Evolutionary conservation across 2,113 vertebrate species (phyloP), one percentile per base, ranked within the genome.

Genomic region (Malurus alboscapulatus): DNA sequence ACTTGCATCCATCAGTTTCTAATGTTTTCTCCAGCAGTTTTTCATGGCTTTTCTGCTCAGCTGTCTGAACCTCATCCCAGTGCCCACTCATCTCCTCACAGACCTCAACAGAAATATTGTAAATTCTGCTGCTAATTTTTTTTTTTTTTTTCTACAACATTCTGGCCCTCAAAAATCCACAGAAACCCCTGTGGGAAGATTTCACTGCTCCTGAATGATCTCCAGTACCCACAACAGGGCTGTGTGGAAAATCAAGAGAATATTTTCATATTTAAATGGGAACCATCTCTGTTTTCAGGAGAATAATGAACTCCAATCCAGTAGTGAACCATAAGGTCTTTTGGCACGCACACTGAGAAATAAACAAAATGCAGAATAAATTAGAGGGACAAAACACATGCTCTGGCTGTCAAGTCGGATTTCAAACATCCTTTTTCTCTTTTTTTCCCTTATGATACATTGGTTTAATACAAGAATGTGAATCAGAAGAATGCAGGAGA

Each of bases 321-420:
- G 30, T 8, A 50, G 24, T 40, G 71, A 94, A 84, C 55, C 93
- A 17, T 53, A 65, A 53, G 6, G 1, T 36, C 16, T 69, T 72
- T 75, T 59, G 71, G 78, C 71, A 79, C 54, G 29, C 11, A 65
- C 58, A 44, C 36, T 68, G 75, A 55, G 54, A 57, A 85, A 67
- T 57, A 89, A 94, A 61, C 44, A 81, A 89, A 90, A 81, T 51
- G 47, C 34, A 71, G 48, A 87, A 68, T 90, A 76, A 93, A 89
- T 67, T 38, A 58, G 42, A 55, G 30, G 53, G 63, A 55, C 26
- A 47, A 72, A 87, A 50, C 53, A 50, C 26, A 20, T 17, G 2
- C 21, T 87, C 62, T 84, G 80, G 26, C 65, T 81, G 42, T 40
- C 30, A 84, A 50, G 30, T 62, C 3, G 0, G 47, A 78, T 91